Base-by-base conservation (phyloP, 2,888 invertebrate species). In the Ophion ellenae region DNA sequence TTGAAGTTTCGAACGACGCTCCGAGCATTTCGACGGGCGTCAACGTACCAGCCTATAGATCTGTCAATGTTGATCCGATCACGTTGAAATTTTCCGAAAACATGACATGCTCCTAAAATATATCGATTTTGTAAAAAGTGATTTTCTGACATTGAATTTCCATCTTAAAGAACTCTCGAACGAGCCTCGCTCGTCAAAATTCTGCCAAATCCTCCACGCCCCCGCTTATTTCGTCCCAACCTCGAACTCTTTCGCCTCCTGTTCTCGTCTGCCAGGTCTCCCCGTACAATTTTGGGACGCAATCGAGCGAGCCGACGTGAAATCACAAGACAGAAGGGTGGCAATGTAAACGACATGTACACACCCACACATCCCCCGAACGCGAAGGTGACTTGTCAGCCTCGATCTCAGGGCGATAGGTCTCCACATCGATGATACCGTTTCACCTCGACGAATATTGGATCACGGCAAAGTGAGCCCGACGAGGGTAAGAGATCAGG, bases 241-340 rank as follows among this genome's bases (percentile, higher is more conserved):
- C 69, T 70, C 69, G 53, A 5, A 69, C 70, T 57, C 69, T 71
- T 76, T 71, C 63, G 59, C 59, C 63, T 66, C 47, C 24, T 73
- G 70, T 77, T 71, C 67, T 64, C 59, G 45, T 59, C 45, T 40
- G 75, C 57, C 36, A 53, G 14, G 53, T 53, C 14, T 40, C 0
- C 1, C 40, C 9, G 40, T 40, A 40, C 40, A 40, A 40, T 40
- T 40, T 40, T 9, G 40, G 9, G 40, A 40, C 40, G 40, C 40
- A 7, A 40, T 40, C 40, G 40, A 36, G 36, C 36, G 36, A 40
- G 7, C 40, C 40, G 9, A 40, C 53, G 17, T 5, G 17, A 53
- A 53, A 53, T 53, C 53, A 53, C 14, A 5, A 53, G 40, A 40
- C 40, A 40, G 0, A 40, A 40, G 40, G 17, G 53, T 53, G 53